phyloP scores from a whole-genome alignment of 2,888 invertebrate genomes.

The Ethmia dodecea region DNA sequence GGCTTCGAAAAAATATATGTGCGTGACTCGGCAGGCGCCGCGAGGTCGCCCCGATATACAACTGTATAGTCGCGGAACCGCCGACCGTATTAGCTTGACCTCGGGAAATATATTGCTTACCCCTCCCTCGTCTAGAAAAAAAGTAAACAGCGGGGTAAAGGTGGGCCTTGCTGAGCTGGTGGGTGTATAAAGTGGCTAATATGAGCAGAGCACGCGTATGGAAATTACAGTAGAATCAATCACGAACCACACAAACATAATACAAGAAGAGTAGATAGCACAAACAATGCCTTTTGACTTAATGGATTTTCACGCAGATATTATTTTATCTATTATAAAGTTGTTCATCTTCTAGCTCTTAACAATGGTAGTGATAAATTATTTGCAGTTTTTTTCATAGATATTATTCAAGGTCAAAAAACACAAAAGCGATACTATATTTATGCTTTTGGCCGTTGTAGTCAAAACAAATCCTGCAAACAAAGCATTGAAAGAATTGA shows the following conservation, averaged over 20 bases:
- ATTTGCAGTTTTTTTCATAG: too few species aligned
- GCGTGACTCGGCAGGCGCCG: constrained; percentile 75
- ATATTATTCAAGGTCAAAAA: too few species aligned
- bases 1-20: constrained; percentile 65
- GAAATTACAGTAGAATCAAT: constrained; percentile 75
- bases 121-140: constrained; percentile 20
- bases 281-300: constrained; percentile 56
- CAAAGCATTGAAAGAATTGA: too few species aligned
- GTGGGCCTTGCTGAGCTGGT: constrained; percentile 37
- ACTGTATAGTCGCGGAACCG: constrained; percentile 63
- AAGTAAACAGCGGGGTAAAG: constrained; percentile 20
- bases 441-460: too few species aligned
- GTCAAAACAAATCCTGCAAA: too few species aligned
- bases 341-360: too few species aligned
- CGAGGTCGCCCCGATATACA: constrained; percentile 62
- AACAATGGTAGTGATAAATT: too few species aligned
- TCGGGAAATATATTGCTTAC: constrained; percentile 31
- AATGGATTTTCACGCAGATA: constrained; percentile 51
- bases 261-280: constrained; percentile 54
- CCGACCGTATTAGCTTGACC: constrained; percentile 44
- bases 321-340: too few species aligned
- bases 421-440: too few species aligned
- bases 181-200: constrained; percentile 66
- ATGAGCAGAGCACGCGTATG: constrained; percentile 72
- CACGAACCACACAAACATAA: constrained; percentile 66